Evolutionary conservation across 2,888 invertebrate species (phyloP).

Genomic region (Stratiomys singularior): DNA sequence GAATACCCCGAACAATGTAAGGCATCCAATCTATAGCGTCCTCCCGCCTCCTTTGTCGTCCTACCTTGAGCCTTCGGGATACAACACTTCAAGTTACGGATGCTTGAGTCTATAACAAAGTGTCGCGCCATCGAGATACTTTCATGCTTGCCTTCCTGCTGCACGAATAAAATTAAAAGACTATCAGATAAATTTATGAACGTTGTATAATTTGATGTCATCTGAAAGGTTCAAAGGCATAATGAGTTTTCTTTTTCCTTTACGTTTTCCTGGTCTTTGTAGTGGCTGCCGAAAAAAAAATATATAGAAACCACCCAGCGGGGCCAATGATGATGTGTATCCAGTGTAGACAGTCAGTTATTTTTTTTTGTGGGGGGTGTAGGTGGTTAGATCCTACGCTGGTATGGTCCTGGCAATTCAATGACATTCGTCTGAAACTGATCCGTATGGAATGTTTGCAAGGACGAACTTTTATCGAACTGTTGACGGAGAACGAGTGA

Average conservation of each 20-base stretch:
- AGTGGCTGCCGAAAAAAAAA: too few species aligned
- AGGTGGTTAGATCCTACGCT: too few species aligned
- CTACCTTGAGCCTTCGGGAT: not conserved
- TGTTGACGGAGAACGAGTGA: too few species aligned
- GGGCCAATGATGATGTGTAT: too few species aligned
- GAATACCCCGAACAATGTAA: not conserved
- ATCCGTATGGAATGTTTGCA: too few species aligned
- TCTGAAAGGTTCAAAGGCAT: slow-evolving; percentile 45
- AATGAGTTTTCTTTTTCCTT: slow-evolving; percentile 44
- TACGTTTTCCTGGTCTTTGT: slow-evolving; percentile 32
- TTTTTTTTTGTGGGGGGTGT: too few species aligned
- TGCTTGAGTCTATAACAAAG: slow-evolving; percentile 2
- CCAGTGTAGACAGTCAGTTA: too few species aligned
- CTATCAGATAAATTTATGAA: slow-evolving; percentile 51
- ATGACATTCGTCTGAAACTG: too few species aligned
- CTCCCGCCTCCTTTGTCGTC: not conserved
- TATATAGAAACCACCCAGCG: too few species aligned
- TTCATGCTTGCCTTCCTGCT: slow-evolving; percentile 39
- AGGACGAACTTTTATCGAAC: too few species aligned
- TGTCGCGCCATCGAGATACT: slow-evolving; percentile 7
- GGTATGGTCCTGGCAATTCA: too few species aligned
- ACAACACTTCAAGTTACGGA: slow-evolving; percentile 11
- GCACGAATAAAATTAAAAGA: slow-evolving; percentile 43
- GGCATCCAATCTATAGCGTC: not conserved
- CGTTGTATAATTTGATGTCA: slow-evolving; percentile 49